Evolutionary conservation across 2,797 vertebrate genomes (phyloP).

Genomic region (Sebastes taczanowskii): DNA sequence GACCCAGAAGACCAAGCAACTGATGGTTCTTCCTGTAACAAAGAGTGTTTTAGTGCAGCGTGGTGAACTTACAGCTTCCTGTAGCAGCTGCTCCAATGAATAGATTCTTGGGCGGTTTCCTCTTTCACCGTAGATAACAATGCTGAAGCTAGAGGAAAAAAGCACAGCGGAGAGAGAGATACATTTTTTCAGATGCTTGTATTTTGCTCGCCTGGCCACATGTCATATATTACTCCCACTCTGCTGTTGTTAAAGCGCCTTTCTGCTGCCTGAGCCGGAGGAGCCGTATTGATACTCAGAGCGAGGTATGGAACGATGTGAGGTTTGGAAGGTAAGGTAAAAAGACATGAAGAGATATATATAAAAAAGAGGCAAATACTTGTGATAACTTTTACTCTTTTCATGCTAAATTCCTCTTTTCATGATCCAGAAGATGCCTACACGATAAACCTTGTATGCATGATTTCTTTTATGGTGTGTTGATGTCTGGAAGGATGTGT

Average conservation of each 20-base stretch:
- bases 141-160: constrained; percentile 86
- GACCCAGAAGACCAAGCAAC: constrained; percentile 28
- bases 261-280: constrained; percentile 41
- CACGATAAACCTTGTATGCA: not conserved
- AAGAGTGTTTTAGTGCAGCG: constrained; percentile 10
- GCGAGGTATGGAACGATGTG: constrained; percentile 21
- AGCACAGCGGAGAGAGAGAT: constrained; percentile 36
- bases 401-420: not conserved
- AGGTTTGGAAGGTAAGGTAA: constrained; percentile 39
- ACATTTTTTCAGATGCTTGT: constrained; percentile 69
- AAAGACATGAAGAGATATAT: not conserved
- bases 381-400: not conserved
- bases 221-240: constrained; percentile 69
- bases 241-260: constrained; percentile 56
- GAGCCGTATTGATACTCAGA: constrained; percentile 40
- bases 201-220: constrained; percentile 46
- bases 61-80: constrained; percentile 90
- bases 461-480: not conserved
- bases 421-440: not conserved
- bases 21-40: constrained; percentile 13
- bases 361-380: not conserved
- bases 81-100: constrained; percentile 93
- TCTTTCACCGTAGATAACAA: constrained; percentile 92
- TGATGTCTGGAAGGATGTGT: not conserved
- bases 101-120: constrained; percentile 94